Percentiles rank a stretch among this genome's conserved stretches.
Conservation (phyloP, 2,888 invertebrate genomes). For the Drosophila acutilabella region DNA sequence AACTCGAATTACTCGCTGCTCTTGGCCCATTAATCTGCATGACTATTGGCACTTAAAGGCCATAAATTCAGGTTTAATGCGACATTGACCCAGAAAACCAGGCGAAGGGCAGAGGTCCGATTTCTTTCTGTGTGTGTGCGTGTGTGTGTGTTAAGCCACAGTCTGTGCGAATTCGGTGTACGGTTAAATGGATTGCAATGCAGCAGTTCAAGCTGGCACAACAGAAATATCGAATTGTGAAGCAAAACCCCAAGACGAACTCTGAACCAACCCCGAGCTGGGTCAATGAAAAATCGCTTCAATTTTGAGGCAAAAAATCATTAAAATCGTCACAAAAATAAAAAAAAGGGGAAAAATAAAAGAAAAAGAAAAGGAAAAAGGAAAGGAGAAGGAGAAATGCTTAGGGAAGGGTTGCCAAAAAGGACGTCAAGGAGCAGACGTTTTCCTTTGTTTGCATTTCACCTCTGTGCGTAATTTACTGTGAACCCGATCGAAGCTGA, state of each 20-base stretch:
- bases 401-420: slow-evolving; percentile 66
- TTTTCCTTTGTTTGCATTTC: slow-evolving; percentile 78
- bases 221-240: slow-evolving; percentile 35
- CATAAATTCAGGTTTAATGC: slow-evolving; percentile 70
- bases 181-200: slow-evolving; percentile 68
- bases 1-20: not conserved
- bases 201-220: slow-evolving; percentile 69
- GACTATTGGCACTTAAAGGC: slow-evolving; percentile 64
- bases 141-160: slow-evolving; percentile 35
- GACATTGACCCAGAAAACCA: slow-evolving; percentile 72
- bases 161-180: slow-evolving; percentile 56
- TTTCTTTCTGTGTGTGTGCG: slow-evolving; percentile 6
- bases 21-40: slow-evolving; percentile 64
- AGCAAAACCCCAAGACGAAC: slow-evolving; percentile 62
- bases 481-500: slow-evolving; percentile 72
- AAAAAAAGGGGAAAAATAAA: slow-evolving; percentile 42
- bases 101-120: slow-evolving; percentile 41
- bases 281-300: slow-evolving; percentile 77
- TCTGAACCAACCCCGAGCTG: slow-evolving; percentile 67
- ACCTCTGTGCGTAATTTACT: slow-evolving; percentile 83
- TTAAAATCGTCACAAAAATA: slow-evolving; percentile 72
- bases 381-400: slow-evolving; percentile 35
- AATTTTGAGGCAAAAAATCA: slow-evolving; percentile 79
- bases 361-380: slow-evolving; percentile 23
- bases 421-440: slow-evolving; percentile 49